phyloP scores from a whole-genome alignment of 2,797 vertebrate species.

The Sphenopsis melanotis region DNA sequence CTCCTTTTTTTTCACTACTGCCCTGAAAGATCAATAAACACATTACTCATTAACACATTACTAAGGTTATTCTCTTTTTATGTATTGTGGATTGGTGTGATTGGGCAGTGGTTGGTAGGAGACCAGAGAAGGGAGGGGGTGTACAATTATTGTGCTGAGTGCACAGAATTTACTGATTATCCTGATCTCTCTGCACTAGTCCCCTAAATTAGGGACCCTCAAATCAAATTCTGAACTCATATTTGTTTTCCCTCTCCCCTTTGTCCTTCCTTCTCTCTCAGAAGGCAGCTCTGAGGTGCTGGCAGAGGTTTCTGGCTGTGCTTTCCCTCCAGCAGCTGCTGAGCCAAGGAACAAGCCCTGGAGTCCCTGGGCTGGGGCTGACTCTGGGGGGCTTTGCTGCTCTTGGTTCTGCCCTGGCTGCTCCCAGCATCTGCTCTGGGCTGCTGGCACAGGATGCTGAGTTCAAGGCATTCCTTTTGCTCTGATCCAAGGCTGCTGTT shows the following conservation, averaged over 20 bases:
- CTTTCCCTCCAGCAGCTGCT: background rate
- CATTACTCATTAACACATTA: background rate
- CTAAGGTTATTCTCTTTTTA: background rate
- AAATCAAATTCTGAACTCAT: fast-evolving
- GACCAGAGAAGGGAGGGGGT: background rate
- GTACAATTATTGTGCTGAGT: background rate
- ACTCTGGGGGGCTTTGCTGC: background rate
- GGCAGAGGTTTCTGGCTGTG: background rate
- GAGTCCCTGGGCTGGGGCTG: background rate
- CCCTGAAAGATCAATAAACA: background rate
- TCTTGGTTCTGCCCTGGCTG: background rate
- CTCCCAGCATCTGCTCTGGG: background rate
- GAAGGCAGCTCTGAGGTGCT: fast-evolving
- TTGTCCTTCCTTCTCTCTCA: background rate
- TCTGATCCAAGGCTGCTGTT: background rate
- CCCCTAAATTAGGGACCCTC: background rate
- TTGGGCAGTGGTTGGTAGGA: background rate
- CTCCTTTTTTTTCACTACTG: background rate
- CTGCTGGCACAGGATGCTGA: background rate
- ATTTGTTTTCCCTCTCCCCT: background rate
- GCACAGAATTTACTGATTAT: background rate
- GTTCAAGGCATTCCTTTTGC: background rate
- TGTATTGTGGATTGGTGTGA: background rate
- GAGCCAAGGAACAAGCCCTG: background rate
- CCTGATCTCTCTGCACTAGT: background rate